Percentiles rank a stretch among this genome's conserved stretches.
Evolutionary conservation across 1,140 invertebrate species (phyloP).

Genomic region (Chlorops oryzae): DNA sequence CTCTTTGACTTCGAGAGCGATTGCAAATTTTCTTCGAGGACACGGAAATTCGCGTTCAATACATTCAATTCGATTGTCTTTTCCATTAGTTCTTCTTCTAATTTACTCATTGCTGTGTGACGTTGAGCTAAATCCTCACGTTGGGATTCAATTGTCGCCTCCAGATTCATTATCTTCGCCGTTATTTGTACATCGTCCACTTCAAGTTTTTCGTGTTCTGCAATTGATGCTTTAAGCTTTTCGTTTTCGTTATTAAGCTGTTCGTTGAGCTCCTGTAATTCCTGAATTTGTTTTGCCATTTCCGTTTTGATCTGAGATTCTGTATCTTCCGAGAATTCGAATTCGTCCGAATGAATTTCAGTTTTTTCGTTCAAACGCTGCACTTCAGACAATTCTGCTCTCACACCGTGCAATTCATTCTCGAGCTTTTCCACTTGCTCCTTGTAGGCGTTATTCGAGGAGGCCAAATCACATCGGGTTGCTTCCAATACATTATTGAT

Average conservation of each 20-base stretch:
- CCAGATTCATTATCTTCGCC: constrained; percentile 50
- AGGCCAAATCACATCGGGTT: constrained; percentile 54
- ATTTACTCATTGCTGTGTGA: constrained; percentile 28
- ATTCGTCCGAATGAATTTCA: no score
- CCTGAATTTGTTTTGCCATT: constrained; percentile 40
- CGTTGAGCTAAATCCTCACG: constrained; percentile 49
- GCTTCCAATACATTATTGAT: constrained; percentile 52
- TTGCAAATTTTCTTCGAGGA: constrained; percentile 53
- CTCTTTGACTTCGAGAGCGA: constrained; percentile 32
- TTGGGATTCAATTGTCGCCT: constrained; percentile 50
- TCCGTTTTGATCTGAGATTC: constrained; percentile 35
- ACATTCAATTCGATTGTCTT: constrained; percentile 50
- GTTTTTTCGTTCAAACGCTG: no score
- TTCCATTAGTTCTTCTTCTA: constrained; percentile 53
- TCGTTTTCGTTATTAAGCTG: constrained; percentile 24
- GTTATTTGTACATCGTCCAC: constrained; percentile 27
- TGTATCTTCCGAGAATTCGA: not conserved
- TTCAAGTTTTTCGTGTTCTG: constrained; percentile 22
- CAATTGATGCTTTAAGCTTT: constrained; percentile 11
- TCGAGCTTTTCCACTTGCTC: constrained; percentile 50
- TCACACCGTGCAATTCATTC: no score
- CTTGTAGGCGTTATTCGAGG: constrained; percentile 53
- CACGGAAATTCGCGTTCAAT: constrained; percentile 45
- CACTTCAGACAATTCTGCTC: no score
- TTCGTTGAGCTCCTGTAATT: constrained; percentile 25